Evolutionary conservation across 2,888 invertebrate genomes (phyloP), one percentile per base, ranked within the genome.

Genomic region (Amblyteles armatorius): DNA sequence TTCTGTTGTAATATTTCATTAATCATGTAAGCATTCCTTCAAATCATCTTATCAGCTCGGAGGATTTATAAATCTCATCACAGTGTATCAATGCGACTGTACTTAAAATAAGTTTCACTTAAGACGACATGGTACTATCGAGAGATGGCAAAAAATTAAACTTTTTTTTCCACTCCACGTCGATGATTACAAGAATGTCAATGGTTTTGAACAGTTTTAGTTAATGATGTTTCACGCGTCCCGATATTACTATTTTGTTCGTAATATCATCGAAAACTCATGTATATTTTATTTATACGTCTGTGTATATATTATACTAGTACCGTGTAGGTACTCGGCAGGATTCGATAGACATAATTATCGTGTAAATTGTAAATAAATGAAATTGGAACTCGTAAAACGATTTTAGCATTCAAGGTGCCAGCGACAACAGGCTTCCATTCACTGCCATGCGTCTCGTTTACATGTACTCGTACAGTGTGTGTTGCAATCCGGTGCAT

Each of bases 351-450:
- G 40, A 13, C 55, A 22, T 40, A 19, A 36, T 72, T 72, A 57
- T 57, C 72, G 16, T 57, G 57, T 72, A 73, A 74, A 74, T 74
- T 40, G 72, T 57, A 73, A 74, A 74, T 74, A 74, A 26, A 74
- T 74, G 44, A 48, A 74, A 74, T 50, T 33, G 19, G 44, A 63
- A 60, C 16, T 73, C 44, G 73, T 73, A 16, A 73, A 73, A 48
- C n/a, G 4, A 11, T 44, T 44, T 60, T 60, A 33, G n/a, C 40
- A 73, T 60, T 73, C 73, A 73, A 29, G 11, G 22, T 44, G 55
- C 13, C 19, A 2, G 36, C 13, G 29, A 29, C 29, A 33, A 16
- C 29, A n/a, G 16, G 13, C 0, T 60, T 3, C 13, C 60, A 29
- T 60, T 60, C 29, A 60, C 16, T 26, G 63, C 13, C n/a, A 5